A percentile compares a stretch with the other conserved stretches of the same genome.
phyloP scores from a whole-genome alignment of 1,140 invertebrate species.

The Lanistes nyassanus region DNA sequence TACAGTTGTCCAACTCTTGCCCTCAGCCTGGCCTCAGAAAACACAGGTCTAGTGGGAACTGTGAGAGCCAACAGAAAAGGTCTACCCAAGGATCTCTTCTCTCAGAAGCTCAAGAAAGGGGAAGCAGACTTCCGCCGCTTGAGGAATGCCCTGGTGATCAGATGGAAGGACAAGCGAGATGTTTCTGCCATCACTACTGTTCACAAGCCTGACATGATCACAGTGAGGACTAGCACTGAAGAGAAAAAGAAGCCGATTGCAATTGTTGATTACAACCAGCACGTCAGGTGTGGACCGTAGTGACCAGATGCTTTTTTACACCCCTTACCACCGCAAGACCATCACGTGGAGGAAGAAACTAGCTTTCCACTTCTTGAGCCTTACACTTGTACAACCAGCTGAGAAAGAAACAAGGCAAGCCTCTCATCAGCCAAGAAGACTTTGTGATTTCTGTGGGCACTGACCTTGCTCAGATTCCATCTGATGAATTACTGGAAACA shows the following conservation, averaged over 20 bases:
- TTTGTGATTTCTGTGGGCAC: too few species aligned
- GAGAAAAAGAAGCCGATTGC: not conserved
- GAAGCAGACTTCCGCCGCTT: slow-evolving; percentile 3
- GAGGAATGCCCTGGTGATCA: not conserved
- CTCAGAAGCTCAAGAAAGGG: not conserved
- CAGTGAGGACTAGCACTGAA: not conserved
- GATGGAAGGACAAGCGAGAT: slow-evolving; percentile 26
- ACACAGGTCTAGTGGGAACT: too few species aligned
- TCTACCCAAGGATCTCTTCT: not conserved
- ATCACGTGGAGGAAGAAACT: slow-evolving; percentile 24
- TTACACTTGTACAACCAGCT: not conserved
- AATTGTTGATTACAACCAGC: not conserved
- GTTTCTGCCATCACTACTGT: not conserved
- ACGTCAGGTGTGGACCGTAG: slow-evolving; percentile 14
- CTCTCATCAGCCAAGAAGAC: too few species aligned
- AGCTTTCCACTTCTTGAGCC: not conserved
- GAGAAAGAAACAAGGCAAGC: not conserved
- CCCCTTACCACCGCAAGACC: slow-evolving; percentile 13
- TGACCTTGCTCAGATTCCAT: too few species aligned
- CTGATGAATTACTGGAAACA: too few species aligned
- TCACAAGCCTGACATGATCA: not conserved
- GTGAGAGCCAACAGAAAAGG: too few species aligned
- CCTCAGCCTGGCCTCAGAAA: not conserved
- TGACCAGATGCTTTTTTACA: not conserved
- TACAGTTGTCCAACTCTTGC: not conserved